phyloP scores from a whole-genome alignment of 2,888 invertebrate genomes.

The Branchellion lobata region DNA sequence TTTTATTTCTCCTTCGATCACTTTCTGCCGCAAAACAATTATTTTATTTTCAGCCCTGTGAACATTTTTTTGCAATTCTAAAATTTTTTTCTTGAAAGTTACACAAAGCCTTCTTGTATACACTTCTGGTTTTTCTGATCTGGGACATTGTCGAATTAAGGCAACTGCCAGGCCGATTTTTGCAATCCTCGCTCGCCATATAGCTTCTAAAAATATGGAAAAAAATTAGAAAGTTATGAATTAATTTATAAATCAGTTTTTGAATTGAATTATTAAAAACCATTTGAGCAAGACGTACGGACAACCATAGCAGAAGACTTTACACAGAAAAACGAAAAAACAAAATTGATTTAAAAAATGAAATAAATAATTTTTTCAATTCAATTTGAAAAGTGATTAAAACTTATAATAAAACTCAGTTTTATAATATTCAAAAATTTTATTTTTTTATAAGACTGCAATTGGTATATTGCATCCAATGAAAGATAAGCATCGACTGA shows the following conservation, averaged over 20 bases:
- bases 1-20: background rate
- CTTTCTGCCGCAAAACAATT: background rate
- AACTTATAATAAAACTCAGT: background rate
- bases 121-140: background rate
- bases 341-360: background rate
- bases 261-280: background rate
- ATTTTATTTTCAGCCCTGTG: background rate
- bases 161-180: background rate
- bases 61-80: background rate
- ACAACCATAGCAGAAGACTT: background rate
- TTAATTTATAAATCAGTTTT: background rate
- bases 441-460: background rate
- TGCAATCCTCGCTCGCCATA: conserved; percentile 1
- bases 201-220: background rate
- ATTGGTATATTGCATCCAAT: background rate
- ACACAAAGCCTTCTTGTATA: background rate
- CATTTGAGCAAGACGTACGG: background rate
- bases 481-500: too few species aligned
- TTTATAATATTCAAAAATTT: background rate
- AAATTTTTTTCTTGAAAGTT: background rate
- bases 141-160: background rate
- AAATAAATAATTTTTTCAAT: background rate
- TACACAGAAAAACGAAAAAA: too few species aligned
- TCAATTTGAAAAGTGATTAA: background rate
- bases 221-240: too few species aligned